These are phyloP conservation scores for Temnothorax longispinosus DNA, from an alignment of 1,140 invertebrate species.

Conservation along the genomic window DNA sequence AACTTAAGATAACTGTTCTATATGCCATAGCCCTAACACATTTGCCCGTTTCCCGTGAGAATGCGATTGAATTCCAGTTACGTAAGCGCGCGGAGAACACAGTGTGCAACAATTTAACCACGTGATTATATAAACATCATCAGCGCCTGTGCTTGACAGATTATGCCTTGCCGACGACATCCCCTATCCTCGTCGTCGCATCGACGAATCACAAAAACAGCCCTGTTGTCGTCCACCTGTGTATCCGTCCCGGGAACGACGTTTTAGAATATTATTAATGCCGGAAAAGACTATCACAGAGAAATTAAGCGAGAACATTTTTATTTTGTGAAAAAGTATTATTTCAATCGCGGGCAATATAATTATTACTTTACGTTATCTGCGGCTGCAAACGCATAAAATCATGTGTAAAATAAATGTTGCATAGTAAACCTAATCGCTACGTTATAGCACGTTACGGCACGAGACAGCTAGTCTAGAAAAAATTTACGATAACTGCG, in stretches of 20 bases:
- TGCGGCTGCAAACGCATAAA: background rate
- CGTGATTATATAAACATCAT: slow-evolving; percentile 78
- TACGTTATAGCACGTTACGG: background rate
- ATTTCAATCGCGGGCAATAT: background rate
- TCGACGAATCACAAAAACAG: slow-evolving; percentile 65
- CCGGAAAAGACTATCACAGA: background rate
- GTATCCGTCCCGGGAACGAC: background rate
- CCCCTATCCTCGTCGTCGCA: slow-evolving; percentile 60
- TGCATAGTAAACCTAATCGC: background rate
- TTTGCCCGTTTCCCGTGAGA: slow-evolving; percentile 40
- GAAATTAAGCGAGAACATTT: background rate
- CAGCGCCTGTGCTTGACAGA: slow-evolving; percentile 76
- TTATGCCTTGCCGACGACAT: slow-evolving; percentile 75
- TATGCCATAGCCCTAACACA: slow-evolving; percentile 6
- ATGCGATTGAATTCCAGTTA: slow-evolving; percentile 66
- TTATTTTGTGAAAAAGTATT: background rate
- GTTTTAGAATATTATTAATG: slow-evolving; percentile 5
- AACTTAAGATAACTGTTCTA: no score
- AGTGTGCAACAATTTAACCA: slow-evolving; percentile 74
- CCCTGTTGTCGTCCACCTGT: slow-evolving; percentile 35
- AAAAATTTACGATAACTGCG: background rate
- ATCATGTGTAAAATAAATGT: background rate
- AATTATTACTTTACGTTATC: background rate
- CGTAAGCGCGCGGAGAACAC: slow-evolving; percentile 63
- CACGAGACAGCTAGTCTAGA: background rate